Evolutionary conservation across 2,888 invertebrate genomes (phyloP).

Genomic region (Monoplex corrugatus): DNA sequence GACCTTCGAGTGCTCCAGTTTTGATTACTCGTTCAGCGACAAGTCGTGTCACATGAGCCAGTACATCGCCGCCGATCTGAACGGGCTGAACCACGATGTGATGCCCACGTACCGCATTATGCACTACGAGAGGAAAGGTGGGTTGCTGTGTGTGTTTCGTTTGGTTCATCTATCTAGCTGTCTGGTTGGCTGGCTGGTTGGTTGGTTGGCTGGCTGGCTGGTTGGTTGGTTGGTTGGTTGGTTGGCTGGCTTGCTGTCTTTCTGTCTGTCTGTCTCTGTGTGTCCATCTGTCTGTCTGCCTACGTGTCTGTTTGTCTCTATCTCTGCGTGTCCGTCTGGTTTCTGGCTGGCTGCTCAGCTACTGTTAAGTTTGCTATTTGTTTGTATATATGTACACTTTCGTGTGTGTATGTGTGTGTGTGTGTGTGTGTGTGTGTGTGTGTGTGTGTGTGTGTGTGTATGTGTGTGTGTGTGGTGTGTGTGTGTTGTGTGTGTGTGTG

Average conservation of each 20-base stretch:
- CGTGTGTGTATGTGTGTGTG: not conserved
- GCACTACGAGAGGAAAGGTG: slow-evolving; percentile 79
- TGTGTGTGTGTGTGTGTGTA: not conserved
- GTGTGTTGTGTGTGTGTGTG: slow-evolving; percentile 13
- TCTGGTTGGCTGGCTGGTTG: no score
- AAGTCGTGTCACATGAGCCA: slow-evolving; percentile 77
- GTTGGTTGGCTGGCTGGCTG: no score
- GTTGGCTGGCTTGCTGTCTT: no score
- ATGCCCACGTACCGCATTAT: slow-evolving; percentile 68
- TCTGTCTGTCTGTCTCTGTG: no score
- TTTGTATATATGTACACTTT: not conserved
- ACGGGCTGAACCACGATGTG: slow-evolving; percentile 70
- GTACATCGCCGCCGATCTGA: slow-evolving; percentile 76
- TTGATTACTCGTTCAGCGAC: slow-evolving; percentile 76
- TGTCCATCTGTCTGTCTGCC: no score
- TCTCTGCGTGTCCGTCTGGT: not conserved
- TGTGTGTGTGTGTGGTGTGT: not conserved
- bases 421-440: not conserved
- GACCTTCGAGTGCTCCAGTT: slow-evolving; percentile 75
- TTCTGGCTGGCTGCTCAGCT: not conserved
- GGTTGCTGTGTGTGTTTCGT: no score
- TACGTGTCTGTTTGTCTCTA: not conserved
- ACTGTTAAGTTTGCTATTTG: not conserved
- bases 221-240: no score
- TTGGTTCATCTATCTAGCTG: no score